Conservation (phyloP, 2,113 vertebrate species). For the Notarius lentiginosus region DNA sequence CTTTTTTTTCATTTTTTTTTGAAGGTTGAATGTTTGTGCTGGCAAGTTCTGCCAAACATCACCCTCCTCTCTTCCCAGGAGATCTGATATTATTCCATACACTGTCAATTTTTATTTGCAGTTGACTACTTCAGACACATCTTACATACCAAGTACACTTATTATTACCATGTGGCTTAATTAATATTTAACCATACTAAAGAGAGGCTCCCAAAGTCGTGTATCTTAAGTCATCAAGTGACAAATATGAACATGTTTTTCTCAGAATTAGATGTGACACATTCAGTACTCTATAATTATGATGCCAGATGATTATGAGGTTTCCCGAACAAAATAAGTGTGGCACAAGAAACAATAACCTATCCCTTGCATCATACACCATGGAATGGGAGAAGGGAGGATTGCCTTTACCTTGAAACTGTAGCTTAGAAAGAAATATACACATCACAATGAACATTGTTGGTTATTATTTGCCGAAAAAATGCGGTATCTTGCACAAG, state of each 20-base stretch:
- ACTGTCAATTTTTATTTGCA: not conserved
- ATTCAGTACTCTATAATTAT: not conserved
- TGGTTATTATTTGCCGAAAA: not conserved
- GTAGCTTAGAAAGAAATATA: not conserved
- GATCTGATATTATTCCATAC: not conserved
- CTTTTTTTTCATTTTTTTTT: not conserved
- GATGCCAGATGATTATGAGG: no score
- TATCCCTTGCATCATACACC: not conserved
- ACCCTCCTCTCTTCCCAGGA: not conserved
- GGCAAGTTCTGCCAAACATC: conserved; percentile 37
- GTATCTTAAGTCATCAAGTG: not conserved
- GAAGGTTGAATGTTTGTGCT: not conserved
- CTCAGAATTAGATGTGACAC: not conserved
- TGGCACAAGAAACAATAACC: not conserved
- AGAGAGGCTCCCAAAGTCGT: not conserved
- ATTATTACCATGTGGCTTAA: not conserved
- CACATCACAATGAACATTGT: not conserved
- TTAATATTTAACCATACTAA: not conserved
- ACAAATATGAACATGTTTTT: not conserved
- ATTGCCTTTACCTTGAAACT: not conserved
- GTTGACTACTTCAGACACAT: not conserved
- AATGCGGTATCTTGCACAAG: not conserved
- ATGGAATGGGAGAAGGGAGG: not conserved
- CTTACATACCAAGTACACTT: not conserved
- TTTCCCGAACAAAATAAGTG: not conserved